Base-by-base conservation (phyloP, 2,113 vertebrate genomes). In the Tachysurus vachellii region DNA sequence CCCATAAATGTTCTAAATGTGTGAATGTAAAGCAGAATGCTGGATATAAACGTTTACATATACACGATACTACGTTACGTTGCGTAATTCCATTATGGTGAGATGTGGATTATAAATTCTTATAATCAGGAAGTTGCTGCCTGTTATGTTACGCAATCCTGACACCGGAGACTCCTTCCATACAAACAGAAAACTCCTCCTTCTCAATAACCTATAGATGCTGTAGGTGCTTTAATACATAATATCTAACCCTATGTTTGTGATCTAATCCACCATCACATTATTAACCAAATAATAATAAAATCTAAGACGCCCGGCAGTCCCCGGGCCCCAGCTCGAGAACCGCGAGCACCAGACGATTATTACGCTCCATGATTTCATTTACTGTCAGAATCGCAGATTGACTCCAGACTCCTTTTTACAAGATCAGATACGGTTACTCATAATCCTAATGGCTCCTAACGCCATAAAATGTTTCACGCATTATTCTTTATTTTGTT, bases 401-500 rank as follows among this genome's bases (percentile, higher is more conserved):
- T 76, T 11, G 57, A 28, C 79, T 82, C 85, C 28, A 83, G 71
- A 75, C 44, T 62, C 28, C 47, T 68, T 86, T 79, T 86, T 71
- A 81, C 10, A 73, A 59, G 54, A 86, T 70, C 77, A 56, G 64
- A 82, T 73, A 42, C 56, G 85, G 62, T 56, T 54, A 68, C 68
- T 77, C 89, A 90, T 91, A 80, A 83, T 85, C 84, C 85, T 89
- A 89, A 90, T 85, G 57, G 42, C 62, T 85, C 47, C 79, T 57
- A 8, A 84, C 77, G 90, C 88, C 88, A 91, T 92, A 88, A 92
- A 90, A 90, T 28, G 10, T 50, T 80, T 75, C 81, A 56, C 53
- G 85, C 87, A 89, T 92, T 88, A 90, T 91, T 91, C 79, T 80
- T 83, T 82, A 44, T 84, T 26, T 88, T 64, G 86, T 89, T 87